Base-by-base conservation (phyloP, 1,140 invertebrate genomes). In the Aplysia californica region DNA sequence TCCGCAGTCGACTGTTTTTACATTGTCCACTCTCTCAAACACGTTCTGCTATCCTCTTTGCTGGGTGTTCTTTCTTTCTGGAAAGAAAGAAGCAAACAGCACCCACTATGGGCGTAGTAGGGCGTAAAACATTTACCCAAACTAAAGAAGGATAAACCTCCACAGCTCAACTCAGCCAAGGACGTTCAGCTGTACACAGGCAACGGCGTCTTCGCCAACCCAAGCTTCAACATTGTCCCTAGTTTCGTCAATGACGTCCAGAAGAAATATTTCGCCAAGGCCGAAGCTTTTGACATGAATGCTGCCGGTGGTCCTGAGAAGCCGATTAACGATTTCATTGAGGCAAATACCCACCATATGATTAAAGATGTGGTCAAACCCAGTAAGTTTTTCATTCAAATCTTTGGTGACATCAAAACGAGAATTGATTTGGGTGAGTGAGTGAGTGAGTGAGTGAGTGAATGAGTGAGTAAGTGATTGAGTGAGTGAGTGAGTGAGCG, bases 261-360 rank as follows among this genome's bases (percentile, higher is more conserved):
- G 10, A 61, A 61, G 20, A n/a, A 15, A 10, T 61, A 61, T 26
- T 15, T 5, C 29, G 58, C 58, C 23, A 10, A 26, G 10, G 23
- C 58, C 29, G 23, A 26, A 20, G 6, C 6, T 26, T 15, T 61
- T 61, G 23, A 61, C 58, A 10, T 61, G 20, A n/a, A 20, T 20
- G 58, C 58, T 61, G 10, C 58, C 10, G 58, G 58, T 10, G 58
- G 58, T n/a, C 58, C 58, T 10, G 58, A 61, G 58, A 61, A 61
- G 58, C 58, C 58, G 6, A 61, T 61, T 29, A 61, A 61, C 29
- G 58, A 61, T 26, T 61, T n/a, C 58, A 26, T 61, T 5, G 58
- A 10, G 5, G 23, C 6, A n/a, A 61, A 61, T n/a, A 61, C 58
- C 23, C 6, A 61, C 58, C 20, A 26, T 61, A 10, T 15, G 58